Percentiles rank a stretch among this genome's conserved stretches.
Conservation (phyloP, 2,888 invertebrate species). For the Thymelicus acteon region DNA sequence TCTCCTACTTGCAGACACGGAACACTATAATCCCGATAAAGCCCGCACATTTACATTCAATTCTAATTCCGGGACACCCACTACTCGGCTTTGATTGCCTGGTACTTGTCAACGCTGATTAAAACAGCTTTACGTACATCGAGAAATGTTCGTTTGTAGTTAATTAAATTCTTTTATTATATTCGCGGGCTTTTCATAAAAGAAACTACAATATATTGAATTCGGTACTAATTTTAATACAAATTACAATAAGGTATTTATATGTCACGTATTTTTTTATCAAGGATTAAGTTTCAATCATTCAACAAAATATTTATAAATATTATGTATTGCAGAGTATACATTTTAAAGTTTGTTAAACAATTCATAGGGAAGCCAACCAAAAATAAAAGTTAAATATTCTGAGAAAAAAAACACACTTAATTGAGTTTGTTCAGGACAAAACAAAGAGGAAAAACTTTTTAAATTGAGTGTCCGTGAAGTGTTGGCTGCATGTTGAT, state of each 20-base stretch:
- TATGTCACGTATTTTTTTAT: no score
- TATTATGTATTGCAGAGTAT: no score
- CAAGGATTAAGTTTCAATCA: no score
- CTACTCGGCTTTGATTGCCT: conserved; percentile 79
- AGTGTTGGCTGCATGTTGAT: conserved; percentile 84
- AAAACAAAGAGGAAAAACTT: conserved; percentile 82
- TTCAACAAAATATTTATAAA: no score
- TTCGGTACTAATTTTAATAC: no score
- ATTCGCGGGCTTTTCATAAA: no score
- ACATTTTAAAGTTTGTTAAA: background rate
- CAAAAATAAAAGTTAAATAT: conserved; percentile 64
- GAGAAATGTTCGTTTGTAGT: conserved; percentile 21
- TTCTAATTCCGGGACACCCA: conserved; percentile 80
- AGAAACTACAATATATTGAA: no score
- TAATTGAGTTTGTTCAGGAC: conserved; percentile 85
- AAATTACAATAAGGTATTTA: no score
- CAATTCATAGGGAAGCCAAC: background rate
- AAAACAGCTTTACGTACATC: conserved; percentile 57
- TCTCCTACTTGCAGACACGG: conserved; percentile 80
- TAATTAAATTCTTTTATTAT: background rate
- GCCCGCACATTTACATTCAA: conserved; percentile 86
- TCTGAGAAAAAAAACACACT: conserved; percentile 74
- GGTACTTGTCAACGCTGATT: conserved; percentile 77
- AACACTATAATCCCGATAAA: conserved; percentile 86
- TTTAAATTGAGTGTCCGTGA: conserved; percentile 84